Evolutionary conservation across 2,797 vertebrate genomes (phyloP).

Genomic region (Paedocypris micromegethes): DNA sequence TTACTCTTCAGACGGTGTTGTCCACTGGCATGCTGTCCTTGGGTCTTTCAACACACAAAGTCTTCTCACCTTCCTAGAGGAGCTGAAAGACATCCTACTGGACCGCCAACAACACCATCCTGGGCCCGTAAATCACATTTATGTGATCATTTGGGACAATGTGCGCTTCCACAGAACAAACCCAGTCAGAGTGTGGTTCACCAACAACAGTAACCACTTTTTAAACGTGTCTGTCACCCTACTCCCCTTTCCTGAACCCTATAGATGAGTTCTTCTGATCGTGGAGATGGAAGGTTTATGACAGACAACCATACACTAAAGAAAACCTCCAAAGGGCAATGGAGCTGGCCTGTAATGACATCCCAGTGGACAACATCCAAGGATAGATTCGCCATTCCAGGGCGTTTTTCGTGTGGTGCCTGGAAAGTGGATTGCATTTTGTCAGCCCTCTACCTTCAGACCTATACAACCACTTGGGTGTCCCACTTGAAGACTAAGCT

Average conservation of each 20-base stretch:
- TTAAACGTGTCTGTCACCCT: not conserved
- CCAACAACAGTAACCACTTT: not conserved
- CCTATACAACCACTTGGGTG: no score
- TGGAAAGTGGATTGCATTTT: not conserved
- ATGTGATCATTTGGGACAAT: not conserved
- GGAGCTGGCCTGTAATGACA: conserved; percentile 1
- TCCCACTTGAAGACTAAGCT: no score
- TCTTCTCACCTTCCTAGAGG: conserved; percentile 19
- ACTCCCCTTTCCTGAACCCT: conserved; percentile 3
- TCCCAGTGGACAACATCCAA: not conserved
- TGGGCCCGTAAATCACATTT: conserved; percentile 3
- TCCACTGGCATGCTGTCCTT: conserved; percentile 19
- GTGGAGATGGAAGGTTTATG: conserved; percentile 3
- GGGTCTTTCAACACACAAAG: conserved; percentile 21
- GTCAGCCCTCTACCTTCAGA: no score
- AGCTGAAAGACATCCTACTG: conserved; percentile 18
- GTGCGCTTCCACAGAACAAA: not conserved
- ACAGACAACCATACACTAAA: conserved; percentile 1
- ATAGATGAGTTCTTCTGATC: not conserved
- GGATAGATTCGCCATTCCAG: not conserved
- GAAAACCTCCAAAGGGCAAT: not conserved
- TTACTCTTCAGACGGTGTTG: not conserved
- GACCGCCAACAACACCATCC: not conserved
- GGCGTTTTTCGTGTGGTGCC: not conserved
- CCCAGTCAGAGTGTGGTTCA: not conserved